These are phyloP conservation scores for Leptosomus discolor DNA, from an alignment of 2,113 vertebrate genomes.

Conservation along the genomic window DNA sequence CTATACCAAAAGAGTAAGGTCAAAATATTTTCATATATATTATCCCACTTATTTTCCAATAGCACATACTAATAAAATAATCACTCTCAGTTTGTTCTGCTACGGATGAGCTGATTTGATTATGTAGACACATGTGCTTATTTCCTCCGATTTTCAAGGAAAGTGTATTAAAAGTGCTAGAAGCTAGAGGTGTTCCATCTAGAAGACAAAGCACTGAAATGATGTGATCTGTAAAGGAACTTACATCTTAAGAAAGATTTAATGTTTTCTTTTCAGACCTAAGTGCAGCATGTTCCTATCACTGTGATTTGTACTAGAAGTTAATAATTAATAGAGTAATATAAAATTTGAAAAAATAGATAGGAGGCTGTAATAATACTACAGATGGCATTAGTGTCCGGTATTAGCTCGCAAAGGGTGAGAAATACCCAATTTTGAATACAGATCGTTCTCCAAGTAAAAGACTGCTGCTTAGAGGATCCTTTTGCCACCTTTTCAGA, in stretches of 20 bases:
- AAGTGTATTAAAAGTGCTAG: not conserved
- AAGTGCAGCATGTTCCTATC: not conserved
- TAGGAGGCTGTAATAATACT: not conserved
- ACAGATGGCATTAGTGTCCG: not conserved
- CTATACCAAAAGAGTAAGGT: not conserved
- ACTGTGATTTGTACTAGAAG: not conserved
- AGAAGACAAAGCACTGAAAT: not conserved
- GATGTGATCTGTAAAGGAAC: not conserved
- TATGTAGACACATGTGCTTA: not conserved
- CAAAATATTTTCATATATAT: not conserved
- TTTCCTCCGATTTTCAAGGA: not conserved
- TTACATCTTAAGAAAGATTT: not conserved
- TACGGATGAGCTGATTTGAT: not conserved
- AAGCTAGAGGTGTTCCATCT: not conserved
- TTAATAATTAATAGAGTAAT: slow-evolving; percentile 2
- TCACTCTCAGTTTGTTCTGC: not conserved
- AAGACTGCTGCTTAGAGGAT: not conserved
- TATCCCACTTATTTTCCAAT: not conserved
- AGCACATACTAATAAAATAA: not conserved
- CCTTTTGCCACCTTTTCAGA: not conserved
- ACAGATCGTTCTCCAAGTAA: not conserved
- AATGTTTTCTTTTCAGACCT: not conserved
- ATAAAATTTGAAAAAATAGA: not conserved
- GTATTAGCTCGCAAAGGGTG: not conserved
- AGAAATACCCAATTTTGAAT: not conserved